Conservation (phyloP, 2,888 invertebrate species). For the Pocota personata region DNA sequence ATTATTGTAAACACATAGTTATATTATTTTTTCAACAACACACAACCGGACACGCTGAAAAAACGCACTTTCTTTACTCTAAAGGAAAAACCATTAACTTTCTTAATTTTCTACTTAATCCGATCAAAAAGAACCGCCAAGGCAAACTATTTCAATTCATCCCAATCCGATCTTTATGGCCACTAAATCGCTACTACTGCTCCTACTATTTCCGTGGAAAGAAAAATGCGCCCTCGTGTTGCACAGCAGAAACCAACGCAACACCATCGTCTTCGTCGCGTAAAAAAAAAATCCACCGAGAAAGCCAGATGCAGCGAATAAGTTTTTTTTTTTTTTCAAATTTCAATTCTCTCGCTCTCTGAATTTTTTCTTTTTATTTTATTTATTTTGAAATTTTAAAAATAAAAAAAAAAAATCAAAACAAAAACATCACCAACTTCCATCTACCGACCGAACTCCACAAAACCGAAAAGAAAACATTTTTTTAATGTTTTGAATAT, state of each 20-base stretch:
- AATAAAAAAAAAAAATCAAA: conserved; percentile 40
- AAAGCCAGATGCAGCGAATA: conserved; percentile 65
- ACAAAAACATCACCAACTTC: conserved; percentile 20
- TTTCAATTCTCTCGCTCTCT: conserved; percentile 33
- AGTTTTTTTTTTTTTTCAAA: conserved; percentile 8
- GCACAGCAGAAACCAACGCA: conserved; percentile 49
- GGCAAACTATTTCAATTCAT: conserved; percentile 35
- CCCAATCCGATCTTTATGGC: conserved; percentile 72
- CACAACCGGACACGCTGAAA: background rate
- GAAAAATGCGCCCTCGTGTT: conserved; percentile 59
- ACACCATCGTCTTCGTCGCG: conserved; percentile 33
- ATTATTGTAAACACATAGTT: conserved; percentile 63
- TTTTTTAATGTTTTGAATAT: conserved; percentile 1
- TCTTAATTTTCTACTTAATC: conserved; percentile 26
- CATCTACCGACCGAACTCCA: conserved; percentile 24
- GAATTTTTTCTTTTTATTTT: conserved; percentile 16
- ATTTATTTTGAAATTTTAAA: conserved; percentile 46
- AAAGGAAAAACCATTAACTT: conserved; percentile 1
- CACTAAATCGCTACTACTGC: conserved; percentile 72
- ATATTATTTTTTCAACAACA: background rate
- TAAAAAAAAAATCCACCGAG: conserved; percentile 23
- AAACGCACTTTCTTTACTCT: background rate
- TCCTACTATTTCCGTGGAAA: conserved; percentile 61
- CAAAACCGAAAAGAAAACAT: conserved; percentile 30
- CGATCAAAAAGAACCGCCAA: conserved; percentile 49